A percentile compares a stretch with the other conserved stretches of the same genome.
Conservation (phyloP, 2,888 invertebrate species). For the Ephialtes manifestator region DNA sequence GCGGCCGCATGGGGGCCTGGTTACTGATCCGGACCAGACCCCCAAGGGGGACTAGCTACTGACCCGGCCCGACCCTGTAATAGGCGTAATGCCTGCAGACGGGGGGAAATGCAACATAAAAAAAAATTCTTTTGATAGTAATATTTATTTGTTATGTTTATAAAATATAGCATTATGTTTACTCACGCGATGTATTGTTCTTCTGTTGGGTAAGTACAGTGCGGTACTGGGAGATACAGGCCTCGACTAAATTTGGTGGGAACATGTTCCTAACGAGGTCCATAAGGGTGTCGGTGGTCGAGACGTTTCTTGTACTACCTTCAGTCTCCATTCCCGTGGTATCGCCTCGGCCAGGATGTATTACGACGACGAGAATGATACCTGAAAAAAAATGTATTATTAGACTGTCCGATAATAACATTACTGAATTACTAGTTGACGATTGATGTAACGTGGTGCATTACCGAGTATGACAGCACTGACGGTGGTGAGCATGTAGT, state of each 20-base stretch:
- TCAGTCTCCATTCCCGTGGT: conserved; percentile 84
- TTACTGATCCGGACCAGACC: too few species aligned
- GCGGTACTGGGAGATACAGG: conserved; percentile 91
- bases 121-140: neutral
- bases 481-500: conserved; percentile 96
- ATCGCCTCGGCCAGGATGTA: conserved; percentile 87
- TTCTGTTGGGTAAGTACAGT: conserved; percentile 86
- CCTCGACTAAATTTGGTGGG: conserved; percentile 96
- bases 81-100: too few species aligned
- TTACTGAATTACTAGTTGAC: neutral
- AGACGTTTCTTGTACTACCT: conserved; percentile 88
- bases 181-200: conserved; percentile 74
- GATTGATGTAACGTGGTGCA: neutral
- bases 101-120: too few species aligned
- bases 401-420: neutral
- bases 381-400: conserved; percentile 84
- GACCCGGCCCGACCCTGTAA: too few species aligned
- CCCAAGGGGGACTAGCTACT: too few species aligned
- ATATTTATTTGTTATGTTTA: neutral
- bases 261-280: conserved; percentile 98
- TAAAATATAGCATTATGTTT: neutral
- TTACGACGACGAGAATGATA: conserved; percentile 95
- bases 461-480: conserved; percentile 95
- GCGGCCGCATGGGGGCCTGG: too few species aligned
- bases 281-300: conserved; percentile 96